phyloP scores from a whole-genome alignment of 1,140 invertebrate genomes.

The Bicyclus anynana region DNA sequence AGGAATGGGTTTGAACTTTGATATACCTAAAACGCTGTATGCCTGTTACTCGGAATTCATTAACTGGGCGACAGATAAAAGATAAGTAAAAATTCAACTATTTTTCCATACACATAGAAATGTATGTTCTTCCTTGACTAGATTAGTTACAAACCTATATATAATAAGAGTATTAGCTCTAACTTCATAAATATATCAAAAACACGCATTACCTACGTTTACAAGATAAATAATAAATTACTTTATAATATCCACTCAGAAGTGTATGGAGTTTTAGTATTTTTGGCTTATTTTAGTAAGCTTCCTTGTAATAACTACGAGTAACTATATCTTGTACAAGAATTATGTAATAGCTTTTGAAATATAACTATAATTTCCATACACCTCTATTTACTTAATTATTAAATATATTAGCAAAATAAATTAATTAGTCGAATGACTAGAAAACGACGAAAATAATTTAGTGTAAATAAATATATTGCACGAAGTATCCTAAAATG shows the following conservation, averaged over 20 bases:
- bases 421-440: slow-evolving; percentile 29
- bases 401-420: slow-evolving; percentile 6
- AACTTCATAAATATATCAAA: background rate
- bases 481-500: slow-evolving; percentile 41
- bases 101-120: background rate
- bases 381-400: background rate
- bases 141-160: background rate
- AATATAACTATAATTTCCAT: background rate
- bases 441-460: slow-evolving; percentile 27
- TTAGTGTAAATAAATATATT: slow-evolving; percentile 62
- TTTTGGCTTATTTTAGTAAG: no score
- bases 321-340: no score
- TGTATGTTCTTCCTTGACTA: background rate
- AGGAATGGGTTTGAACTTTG: no score
- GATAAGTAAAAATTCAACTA: background rate
- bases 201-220: slow-evolving; percentile 2
- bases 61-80: no score
- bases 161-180: background rate
- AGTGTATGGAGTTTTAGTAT: background rate
- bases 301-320: no score
- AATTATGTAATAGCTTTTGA: no score
- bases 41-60: no score
- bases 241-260: no score
- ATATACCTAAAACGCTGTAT: no score
- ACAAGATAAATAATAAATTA: slow-evolving; percentile 2